Evolutionary conservation across 1,140 invertebrate genomes (phyloP).

Genomic region (Amphibalanus amphitrite): DNA sequence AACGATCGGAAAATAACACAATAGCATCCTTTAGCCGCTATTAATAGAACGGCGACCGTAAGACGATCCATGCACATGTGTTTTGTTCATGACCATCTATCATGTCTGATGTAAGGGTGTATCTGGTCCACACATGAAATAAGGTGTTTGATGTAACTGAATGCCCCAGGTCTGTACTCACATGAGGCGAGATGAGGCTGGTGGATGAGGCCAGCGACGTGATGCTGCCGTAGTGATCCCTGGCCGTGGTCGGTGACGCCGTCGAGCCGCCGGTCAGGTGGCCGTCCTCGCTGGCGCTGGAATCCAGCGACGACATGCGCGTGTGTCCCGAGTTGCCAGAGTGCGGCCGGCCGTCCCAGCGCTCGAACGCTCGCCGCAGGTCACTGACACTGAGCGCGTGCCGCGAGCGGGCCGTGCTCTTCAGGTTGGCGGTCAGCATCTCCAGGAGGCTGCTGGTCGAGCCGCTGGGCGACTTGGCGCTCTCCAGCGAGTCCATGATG

Average conservation of each 20-base stretch:
- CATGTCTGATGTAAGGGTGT: too few species aligned
- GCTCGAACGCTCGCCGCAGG: constrained; percentile 42
- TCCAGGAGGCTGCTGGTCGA: constrained; percentile 15
- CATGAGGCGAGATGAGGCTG: constrained; percentile 42
- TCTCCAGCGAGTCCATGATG: constrained; percentile 18
- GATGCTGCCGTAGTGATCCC: constrained; percentile 40
- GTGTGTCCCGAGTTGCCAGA: constrained; percentile 20
- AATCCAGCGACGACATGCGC: constrained; percentile 32
- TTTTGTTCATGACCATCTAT: too few species aligned
- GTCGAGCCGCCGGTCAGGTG: constrained; percentile 12
- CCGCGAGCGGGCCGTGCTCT: constrained; percentile 16
- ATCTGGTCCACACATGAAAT: too few species aligned
- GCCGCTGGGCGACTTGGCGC: constrained; percentile 27
- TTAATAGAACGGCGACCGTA: too few species aligned
- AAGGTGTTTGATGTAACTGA: too few species aligned
- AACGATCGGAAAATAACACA: too few species aligned
- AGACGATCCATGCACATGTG: too few species aligned
- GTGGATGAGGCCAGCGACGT: constrained; percentile 42
- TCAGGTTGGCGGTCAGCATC: constrained; percentile 16
- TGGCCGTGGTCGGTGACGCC: constrained; percentile 18
- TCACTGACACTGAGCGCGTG: constrained; percentile 25
- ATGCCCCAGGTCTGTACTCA: constrained; percentile 19
- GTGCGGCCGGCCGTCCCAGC: constrained; percentile 14
- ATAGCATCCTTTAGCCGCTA: too few species aligned
- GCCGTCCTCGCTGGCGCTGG: constrained; percentile 32